These are phyloP conservation scores for Lacerta viridis DNA, from an alignment of 2,797 vertebrate species.

Conservation along the genomic window DNA sequence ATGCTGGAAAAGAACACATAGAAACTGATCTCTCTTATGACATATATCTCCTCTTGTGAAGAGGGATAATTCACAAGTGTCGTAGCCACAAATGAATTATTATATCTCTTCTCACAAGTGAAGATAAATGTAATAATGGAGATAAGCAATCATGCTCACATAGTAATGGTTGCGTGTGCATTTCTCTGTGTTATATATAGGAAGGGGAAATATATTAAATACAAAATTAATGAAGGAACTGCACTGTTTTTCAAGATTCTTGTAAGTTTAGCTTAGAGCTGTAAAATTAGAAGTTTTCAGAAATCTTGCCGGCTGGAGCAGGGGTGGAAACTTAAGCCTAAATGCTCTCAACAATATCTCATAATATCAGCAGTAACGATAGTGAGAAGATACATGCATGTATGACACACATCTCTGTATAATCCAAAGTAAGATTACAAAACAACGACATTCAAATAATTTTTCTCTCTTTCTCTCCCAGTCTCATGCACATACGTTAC, in stretches of 20 bases:
- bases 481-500: background rate
- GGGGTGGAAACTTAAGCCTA: constrained; percentile 47
- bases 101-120: constrained; percentile 69
- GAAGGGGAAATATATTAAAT: constrained; percentile 53
- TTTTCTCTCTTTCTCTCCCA: background rate
- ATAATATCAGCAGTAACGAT: constrained; percentile 28
- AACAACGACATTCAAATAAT: background rate
- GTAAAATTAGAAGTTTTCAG: constrained; percentile 51
- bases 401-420: constrained; percentile 34
- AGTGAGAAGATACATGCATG: constrained; percentile 37
- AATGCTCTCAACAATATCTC: constrained; percentile 35
- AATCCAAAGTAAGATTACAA: constrained; percentile 8
- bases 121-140: constrained; percentile 72
- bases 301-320: background rate
- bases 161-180: constrained; percentile 50
- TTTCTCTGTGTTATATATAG: constrained; percentile 50
- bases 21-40: constrained; percentile 70
- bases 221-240: constrained; percentile 47
- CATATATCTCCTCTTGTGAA: constrained; percentile 76
- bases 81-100: constrained; percentile 69
- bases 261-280: background rate
- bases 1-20: constrained; percentile 64
- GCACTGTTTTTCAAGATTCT: constrained; percentile 18
- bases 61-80: constrained; percentile 73
- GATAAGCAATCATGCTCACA: constrained; percentile 59